Base-by-base conservation (phyloP, 1,140 invertebrate species). In the Diabrotica undecimpunctata region DNA sequence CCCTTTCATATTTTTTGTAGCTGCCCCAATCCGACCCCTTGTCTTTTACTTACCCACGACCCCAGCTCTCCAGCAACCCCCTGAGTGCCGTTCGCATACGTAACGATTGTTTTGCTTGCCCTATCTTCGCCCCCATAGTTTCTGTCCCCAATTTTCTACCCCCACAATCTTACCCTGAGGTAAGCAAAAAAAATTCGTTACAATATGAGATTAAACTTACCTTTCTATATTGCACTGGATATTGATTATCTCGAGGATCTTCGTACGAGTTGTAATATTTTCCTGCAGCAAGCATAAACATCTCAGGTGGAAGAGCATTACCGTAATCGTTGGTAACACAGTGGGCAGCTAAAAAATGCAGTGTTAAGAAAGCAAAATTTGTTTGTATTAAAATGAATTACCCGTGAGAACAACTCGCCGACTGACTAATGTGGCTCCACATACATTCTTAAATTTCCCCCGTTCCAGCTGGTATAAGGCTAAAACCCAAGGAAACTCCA, bases 251-350 rank as follows among this genome's bases (percentile, higher is more conserved):
- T 36, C 64, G 54, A 13, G 5, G 0, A 53, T 71, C 64, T 10
- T 61, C 50, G 64, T 70, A 70, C n/a, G 38, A 2, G 53, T 65
- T 57, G 63, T 72, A 74, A 57, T 72, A 72, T 67, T 74, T 74
- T 53, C 71, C 73, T 25, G 64, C 71, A 6, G 70, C 70, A 37
- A 74, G 61, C 13, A 52, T 68, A 36, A 54, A 52, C 12, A 62
- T 51, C 12, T 61, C 55, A n/a, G 56, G 6, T 25, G 8, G 7
- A 11, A 58, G 5, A 9, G 54, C 54, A 2, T 71, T 61, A 2
- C 52, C 54, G 0, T 66, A 11, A 39, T 70, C n/a, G 6, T 61
- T 39, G 11, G 72, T 67, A 9, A 74, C 65, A 58, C 72, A 74
- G 68, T 74, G 72, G 10, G 70, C 72, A 57, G 72, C 72, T 72